Evolutionary conservation across 2,888 invertebrate genomes (phyloP).

Genomic region (Hemithea aestivaria): DNA sequence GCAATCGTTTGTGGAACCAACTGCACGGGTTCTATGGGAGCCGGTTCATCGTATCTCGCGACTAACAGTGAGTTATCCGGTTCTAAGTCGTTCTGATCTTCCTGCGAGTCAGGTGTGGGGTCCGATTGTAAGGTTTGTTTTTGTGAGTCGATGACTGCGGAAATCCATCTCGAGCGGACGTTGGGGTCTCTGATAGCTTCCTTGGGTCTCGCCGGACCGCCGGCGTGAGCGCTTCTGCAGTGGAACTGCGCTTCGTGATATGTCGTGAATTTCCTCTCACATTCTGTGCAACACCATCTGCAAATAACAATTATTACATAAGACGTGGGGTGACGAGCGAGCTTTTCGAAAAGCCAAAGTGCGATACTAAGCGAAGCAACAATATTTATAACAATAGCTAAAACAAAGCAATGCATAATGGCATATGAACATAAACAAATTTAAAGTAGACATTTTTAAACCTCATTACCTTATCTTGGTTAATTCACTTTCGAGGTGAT

Average conservation of each 20-base stretch:
- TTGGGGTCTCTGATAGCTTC: conserved; percentile 49
- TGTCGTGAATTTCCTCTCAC: conserved; percentile 47
- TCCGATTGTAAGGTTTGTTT: conserved; percentile 35
- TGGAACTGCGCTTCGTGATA: conserved; percentile 69
- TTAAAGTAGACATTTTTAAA: no score
- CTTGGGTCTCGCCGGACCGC: conserved; percentile 37
- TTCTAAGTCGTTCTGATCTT: conserved; percentile 5
- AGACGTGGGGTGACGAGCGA: not conserved
- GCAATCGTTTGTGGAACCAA: conserved; percentile 5
- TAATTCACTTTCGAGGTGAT: conserved; percentile 62
- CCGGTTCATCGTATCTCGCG: conserved; percentile 54
- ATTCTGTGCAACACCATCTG: conserved; percentile 66
- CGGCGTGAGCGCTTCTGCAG: conserved; percentile 47
- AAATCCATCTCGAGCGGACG: conserved; percentile 50
- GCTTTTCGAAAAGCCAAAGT: not conserved
- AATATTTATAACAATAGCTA: not conserved
- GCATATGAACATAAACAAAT: no score
- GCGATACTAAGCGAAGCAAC: conserved; percentile 4
- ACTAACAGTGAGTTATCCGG: conserved; percentile 52
- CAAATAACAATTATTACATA: conserved; percentile 19
- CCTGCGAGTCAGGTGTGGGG: conserved; percentile 5
- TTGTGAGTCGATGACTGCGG: conserved; percentile 42
- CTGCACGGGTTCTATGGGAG: conserved; percentile 42
- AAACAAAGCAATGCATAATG: not conserved
- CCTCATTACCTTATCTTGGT: conserved; percentile 64